These are phyloP conservation scores for Anas platyrhynchos DNA, from an alignment of 2,113 vertebrate genomes.

Conservation along the genomic window DNA sequence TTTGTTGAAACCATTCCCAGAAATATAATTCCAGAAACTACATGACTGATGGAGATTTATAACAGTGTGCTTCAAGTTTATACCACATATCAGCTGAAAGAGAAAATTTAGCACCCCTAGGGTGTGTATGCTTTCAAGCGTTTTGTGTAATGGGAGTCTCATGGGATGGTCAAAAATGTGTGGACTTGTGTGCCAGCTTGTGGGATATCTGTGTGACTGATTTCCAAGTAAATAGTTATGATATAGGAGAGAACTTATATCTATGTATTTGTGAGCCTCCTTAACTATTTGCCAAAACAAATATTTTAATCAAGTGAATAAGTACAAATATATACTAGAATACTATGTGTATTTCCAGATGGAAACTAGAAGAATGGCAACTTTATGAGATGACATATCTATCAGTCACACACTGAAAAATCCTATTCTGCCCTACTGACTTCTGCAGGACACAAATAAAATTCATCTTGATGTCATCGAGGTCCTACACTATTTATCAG, in stretches of 20 bases:
- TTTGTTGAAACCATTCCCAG: slow-evolving; percentile 1
- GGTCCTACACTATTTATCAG: neutral
- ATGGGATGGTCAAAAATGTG: neutral
- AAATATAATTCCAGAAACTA: neutral
- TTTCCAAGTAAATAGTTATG: neutral
- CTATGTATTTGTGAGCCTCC: neutral
- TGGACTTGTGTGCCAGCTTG: neutral
- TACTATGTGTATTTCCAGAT: neutral
- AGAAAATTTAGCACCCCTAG: neutral
- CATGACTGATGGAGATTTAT: neutral
- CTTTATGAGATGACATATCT: neutral
- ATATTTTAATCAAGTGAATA: neutral
- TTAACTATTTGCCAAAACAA: neutral
- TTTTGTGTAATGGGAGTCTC: neutral
- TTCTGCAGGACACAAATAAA: neutral
- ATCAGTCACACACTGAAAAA: neutral
- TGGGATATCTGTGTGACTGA: neutral
- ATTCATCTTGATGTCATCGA: neutral
- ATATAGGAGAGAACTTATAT: neutral
- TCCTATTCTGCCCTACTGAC: neutral
- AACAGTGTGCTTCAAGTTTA: neutral
- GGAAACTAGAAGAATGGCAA: neutral
- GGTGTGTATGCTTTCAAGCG: neutral
- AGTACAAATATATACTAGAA: neutral
- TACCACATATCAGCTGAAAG: neutral